Evolutionary conservation across 1,140 invertebrate species (phyloP).

Genomic region (Cyphomyrmex costatus): DNA sequence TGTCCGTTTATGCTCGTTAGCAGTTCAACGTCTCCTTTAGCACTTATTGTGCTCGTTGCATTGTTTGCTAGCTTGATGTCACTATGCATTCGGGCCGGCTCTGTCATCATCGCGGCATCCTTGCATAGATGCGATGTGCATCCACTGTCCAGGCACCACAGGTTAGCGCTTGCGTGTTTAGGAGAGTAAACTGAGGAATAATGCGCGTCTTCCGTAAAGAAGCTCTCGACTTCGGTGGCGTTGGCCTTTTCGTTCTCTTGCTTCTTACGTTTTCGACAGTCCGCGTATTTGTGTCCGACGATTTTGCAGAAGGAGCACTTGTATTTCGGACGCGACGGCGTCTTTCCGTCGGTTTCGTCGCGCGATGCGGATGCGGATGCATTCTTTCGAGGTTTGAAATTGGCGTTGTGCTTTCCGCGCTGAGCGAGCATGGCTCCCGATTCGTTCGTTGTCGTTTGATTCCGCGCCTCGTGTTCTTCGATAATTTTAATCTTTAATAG

Average conservation of each 20-base stretch:
- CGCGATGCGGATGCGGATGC: no score
- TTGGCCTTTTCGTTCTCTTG: not conserved
- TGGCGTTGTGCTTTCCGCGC: not conserved
- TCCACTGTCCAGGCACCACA: no score
- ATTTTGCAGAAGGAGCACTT: conserved; percentile 36
- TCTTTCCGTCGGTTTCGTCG: no score
- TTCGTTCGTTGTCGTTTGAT: not conserved
- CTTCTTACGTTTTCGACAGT: not conserved
- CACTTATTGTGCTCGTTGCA: not conserved
- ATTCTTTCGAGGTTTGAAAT: not conserved
- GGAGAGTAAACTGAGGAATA: rapidly evolving
- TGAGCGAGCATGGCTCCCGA: not conserved
- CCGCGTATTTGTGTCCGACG: not conserved
- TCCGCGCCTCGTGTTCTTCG: not conserved
- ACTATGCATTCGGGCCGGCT: no score
- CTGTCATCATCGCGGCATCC: no score
- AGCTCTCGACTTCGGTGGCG: not conserved
- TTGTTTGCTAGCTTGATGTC: not conserved
- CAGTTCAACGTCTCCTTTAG: not conserved
- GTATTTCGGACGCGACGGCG: not conserved
- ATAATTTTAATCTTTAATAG: no score
- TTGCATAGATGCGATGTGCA: no score
- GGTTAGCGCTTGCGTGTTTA: rapidly evolving
- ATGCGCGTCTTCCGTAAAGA: not conserved
- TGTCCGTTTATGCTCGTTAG: not conserved